phyloP scores from a whole-genome alignment of 2,797 vertebrate genomes.

The Percopsis omiscomaycus region DNA sequence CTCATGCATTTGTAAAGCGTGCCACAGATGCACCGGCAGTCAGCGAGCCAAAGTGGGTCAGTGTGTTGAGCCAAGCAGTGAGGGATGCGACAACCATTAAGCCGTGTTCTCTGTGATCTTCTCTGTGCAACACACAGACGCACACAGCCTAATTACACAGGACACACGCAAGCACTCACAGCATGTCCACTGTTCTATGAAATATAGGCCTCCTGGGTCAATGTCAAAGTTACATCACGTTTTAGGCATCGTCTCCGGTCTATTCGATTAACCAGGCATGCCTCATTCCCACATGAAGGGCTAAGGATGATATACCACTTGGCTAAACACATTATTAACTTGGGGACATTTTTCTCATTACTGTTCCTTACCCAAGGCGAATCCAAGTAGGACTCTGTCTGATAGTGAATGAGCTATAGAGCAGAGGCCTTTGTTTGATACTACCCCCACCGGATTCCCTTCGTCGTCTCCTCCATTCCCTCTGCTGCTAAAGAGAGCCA shows the following conservation, averaged over 20 bases:
- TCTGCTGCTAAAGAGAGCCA: neutral
- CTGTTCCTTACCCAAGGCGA: neutral
- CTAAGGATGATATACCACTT: neutral
- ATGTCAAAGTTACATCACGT: conserved; percentile 11
- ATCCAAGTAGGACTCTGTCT: neutral
- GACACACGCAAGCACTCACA: conserved; percentile 1
- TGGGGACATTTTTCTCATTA: neutral
- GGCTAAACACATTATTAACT: neutral
- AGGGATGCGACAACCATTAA: conserved; percentile 58
- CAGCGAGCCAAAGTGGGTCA: conserved; percentile 68
- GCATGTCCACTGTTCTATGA: neutral
- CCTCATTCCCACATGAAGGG: neutral
- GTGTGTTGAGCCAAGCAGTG: conserved; percentile 66
- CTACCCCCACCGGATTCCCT: neutral
- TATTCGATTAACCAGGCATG: neutral
- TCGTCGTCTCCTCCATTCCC: neutral
- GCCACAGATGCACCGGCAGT: conserved; percentile 56
- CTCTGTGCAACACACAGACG: conserved; percentile 25
- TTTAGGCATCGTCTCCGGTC: conserved; percentile 1
- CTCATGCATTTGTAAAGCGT: conserved; percentile 38
- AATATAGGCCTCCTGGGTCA: conserved; percentile 11
- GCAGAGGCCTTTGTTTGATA: no score
- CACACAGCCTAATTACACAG: conserved; percentile 3
- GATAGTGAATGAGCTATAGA: neutral
- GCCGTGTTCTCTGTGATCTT: conserved; percentile 30